Conservation (phyloP, 1,140 invertebrate species). For the Papilio dardanus region DNA sequence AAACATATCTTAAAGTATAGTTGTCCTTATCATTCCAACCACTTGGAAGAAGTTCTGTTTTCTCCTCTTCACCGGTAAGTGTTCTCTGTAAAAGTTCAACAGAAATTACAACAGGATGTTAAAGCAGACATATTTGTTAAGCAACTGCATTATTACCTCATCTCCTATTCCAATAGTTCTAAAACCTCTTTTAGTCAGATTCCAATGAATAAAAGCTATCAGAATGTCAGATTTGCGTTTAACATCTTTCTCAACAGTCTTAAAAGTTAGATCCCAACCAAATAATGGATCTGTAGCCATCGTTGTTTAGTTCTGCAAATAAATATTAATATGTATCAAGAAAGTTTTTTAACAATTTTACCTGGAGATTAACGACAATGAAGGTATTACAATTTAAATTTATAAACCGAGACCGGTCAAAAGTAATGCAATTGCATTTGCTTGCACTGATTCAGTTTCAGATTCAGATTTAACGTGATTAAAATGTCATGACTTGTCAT, state of each 20-base stretch:
- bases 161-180: slow-evolving; percentile 89
- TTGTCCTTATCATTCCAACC: slow-evolving; percentile 86
- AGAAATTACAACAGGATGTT: slow-evolving; percentile 9
- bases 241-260: slow-evolving; percentile 84
- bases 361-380: not conserved
- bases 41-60: slow-evolving; percentile 86
- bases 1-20: slow-evolving; percentile 87
- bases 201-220: slow-evolving; percentile 87
- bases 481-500: slow-evolving; percentile 28
- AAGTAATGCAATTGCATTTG: slow-evolving; percentile 5
- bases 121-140: slow-evolving; percentile 40
- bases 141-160: slow-evolving; percentile 76
- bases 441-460: not conserved
- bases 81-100: slow-evolving; percentile 80
- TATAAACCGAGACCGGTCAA: not conserved
- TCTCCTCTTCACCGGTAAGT: slow-evolving; percentile 83
- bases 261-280: slow-evolving; percentile 89
- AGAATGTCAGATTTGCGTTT: slow-evolving; percentile 87
- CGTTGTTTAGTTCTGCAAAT: slow-evolving; percentile 34
- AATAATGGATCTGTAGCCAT: slow-evolving; percentile 82
- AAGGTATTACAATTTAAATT: not conserved
- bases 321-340: not conserved
- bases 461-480: not conserved
- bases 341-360: not conserved
- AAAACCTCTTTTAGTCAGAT: slow-evolving; percentile 87